phyloP scores from a whole-genome alignment of 2,113 vertebrate species.

The Platysteira castanea region DNA sequence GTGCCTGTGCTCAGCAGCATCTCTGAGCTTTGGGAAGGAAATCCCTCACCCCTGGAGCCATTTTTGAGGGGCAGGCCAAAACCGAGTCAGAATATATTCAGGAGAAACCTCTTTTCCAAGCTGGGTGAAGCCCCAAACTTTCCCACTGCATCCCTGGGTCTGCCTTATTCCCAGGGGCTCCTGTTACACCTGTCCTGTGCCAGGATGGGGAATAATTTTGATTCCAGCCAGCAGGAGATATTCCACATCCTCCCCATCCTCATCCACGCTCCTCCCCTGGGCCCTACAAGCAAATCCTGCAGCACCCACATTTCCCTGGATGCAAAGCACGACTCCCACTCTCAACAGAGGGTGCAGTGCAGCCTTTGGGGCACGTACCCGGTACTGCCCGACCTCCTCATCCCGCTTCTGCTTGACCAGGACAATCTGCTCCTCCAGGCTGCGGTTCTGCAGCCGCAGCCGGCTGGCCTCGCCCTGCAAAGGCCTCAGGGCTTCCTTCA shows the following conservation, averaged over 20 bases:
- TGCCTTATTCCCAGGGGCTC: fast-evolving
- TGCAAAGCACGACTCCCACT: fast-evolving
- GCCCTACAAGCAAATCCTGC: background rate
- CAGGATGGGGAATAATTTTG: background rate
- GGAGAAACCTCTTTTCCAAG: background rate
- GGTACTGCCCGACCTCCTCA: conserved; percentile 82
- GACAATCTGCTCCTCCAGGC: conserved; percentile 84
- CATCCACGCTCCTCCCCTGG: background rate
- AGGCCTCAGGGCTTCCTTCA: conserved; percentile 80
- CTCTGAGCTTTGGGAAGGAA: background rate
- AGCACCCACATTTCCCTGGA: background rate
- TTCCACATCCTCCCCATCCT: background rate
- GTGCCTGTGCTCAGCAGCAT: background rate
- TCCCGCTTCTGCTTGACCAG: conserved; percentile 79
- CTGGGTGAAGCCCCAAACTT: background rate
- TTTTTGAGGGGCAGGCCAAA: background rate
- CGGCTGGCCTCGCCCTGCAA: conserved; percentile 79
- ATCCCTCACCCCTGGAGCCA: background rate
- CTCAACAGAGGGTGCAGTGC: fast-evolving
- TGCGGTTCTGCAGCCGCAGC: conserved; percentile 78
- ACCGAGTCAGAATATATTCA: background rate
- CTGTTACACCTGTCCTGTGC: fast-evolving
- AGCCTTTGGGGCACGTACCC: conserved; percentile 65
- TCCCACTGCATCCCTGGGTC: fast-evolving
- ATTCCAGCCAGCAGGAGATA: background rate